Percentiles rank a stretch among this genome's conserved stretches.
Evolutionary conservation across 2,113 vertebrate species (phyloP).

Genomic region (Malurus alboscapulatus): DNA sequence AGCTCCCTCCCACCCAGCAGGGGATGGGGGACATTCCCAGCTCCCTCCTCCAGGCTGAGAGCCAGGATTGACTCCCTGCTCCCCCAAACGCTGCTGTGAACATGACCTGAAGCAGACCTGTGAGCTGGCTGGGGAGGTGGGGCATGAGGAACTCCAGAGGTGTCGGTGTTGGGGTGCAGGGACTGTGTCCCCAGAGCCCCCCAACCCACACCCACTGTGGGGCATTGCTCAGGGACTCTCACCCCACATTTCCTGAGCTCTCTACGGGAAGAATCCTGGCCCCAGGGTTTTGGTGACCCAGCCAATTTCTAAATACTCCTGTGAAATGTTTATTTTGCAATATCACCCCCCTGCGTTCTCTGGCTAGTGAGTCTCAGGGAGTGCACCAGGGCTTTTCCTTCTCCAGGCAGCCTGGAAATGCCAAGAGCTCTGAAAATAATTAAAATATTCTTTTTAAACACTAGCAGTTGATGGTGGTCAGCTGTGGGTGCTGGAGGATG

Average conservation of each 20-base stretch:
- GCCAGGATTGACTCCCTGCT: not conserved
- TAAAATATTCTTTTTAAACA: not conserved
- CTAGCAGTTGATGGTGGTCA: not conserved
- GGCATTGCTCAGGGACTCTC: not conserved
- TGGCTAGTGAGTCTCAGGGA: not conserved
- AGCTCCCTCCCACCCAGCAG: not conserved
- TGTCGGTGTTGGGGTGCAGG: not conserved
- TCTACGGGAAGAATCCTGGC: not conserved
- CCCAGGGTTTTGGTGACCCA: slow-evolving; percentile 16
- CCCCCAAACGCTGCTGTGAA: not conserved
- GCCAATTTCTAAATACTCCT: slow-evolving; percentile 20
- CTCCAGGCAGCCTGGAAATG: not conserved
- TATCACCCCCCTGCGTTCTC: not conserved
- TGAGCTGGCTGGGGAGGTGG: not conserved
- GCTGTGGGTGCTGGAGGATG: not conserved
- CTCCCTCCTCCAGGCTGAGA: not conserved
- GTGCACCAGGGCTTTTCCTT: accelerated
- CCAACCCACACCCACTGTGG: not conserved
- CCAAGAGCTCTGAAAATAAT: not conserved
- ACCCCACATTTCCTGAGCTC: not conserved
- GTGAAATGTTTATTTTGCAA: slow-evolving; percentile 45
- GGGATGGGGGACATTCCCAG: not conserved
- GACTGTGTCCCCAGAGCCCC: not conserved
- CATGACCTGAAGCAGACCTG: not conserved
- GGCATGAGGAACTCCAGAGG: not conserved